Conservation (phyloP, 2,113 vertebrate species). For the Barnardius zonarius region DNA sequence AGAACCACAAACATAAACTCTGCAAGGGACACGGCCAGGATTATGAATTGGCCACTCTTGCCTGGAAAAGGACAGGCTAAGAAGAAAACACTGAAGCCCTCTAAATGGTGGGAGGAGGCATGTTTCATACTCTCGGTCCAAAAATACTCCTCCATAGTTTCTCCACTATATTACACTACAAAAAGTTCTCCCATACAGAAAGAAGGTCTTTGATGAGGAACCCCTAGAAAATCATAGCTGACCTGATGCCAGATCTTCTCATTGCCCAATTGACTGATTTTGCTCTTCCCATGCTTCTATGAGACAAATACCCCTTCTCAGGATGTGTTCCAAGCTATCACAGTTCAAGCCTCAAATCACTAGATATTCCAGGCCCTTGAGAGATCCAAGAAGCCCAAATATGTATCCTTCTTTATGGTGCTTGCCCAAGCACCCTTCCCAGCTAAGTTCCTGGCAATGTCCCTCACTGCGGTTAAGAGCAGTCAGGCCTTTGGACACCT, state of each 20-base stretch:
- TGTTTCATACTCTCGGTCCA: background rate
- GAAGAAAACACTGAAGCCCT: background rate
- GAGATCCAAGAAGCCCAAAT: background rate
- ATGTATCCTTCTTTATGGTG: background rate
- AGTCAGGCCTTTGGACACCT: background rate
- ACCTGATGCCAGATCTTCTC: background rate
- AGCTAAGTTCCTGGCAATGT: background rate
- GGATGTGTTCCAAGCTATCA: background rate
- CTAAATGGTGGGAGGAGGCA: background rate
- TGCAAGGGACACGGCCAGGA: background rate
- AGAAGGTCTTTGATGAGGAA: background rate
- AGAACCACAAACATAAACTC: background rate
- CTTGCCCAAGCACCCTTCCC: background rate
- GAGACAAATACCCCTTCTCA: background rate
- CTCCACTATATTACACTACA: background rate
- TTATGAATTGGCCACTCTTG: no score
- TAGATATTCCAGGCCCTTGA: background rate
- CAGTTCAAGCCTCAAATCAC: background rate
- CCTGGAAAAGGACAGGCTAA: background rate
- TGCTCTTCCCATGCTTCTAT: fast-evolving
- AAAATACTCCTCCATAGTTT: background rate
- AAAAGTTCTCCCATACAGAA: background rate
- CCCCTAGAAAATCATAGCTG: background rate
- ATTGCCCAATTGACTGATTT: background rate
- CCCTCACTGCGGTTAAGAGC: background rate